phyloP scores from a whole-genome alignment of 2,113 vertebrate genomes.

The Riparia riparia region DNA sequence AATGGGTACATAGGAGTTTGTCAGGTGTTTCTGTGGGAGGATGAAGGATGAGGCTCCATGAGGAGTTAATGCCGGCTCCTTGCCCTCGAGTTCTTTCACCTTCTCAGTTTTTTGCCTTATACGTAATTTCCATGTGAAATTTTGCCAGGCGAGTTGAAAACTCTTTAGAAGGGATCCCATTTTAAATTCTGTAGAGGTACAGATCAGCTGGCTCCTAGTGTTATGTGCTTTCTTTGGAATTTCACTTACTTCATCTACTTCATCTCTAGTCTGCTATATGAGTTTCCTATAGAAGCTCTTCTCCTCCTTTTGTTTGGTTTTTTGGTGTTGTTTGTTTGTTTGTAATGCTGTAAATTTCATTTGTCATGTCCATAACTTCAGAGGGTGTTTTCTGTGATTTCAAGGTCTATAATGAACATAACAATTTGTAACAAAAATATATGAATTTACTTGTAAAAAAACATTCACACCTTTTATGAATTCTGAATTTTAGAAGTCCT shows the following conservation, averaged over 20 bases:
- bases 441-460: not conserved
- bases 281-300: not conserved
- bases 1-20: not conserved
- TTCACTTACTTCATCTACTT: not conserved
- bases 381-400: not conserved
- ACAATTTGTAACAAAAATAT: not conserved
- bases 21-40: not conserved
- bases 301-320: not conserved
- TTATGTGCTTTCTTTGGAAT: not conserved
- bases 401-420: not conserved
- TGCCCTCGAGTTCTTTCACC: not conserved
- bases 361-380: not conserved
- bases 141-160: not conserved
- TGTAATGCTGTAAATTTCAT: not conserved
- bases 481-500: not conserved
- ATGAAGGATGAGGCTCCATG: not conserved
- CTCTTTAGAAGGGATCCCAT: not conserved
- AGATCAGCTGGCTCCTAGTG: not conserved
- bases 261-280: not conserved
- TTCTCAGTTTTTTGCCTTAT: not conserved
- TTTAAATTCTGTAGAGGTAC: not conserved
- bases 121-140: not conserved
- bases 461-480: not conserved
- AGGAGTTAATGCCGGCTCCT: not conserved
- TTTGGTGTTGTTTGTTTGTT: not conserved